Base-by-base conservation (phyloP, 2,888 invertebrate genomes). In the Eubasilissa splendida region DNA sequence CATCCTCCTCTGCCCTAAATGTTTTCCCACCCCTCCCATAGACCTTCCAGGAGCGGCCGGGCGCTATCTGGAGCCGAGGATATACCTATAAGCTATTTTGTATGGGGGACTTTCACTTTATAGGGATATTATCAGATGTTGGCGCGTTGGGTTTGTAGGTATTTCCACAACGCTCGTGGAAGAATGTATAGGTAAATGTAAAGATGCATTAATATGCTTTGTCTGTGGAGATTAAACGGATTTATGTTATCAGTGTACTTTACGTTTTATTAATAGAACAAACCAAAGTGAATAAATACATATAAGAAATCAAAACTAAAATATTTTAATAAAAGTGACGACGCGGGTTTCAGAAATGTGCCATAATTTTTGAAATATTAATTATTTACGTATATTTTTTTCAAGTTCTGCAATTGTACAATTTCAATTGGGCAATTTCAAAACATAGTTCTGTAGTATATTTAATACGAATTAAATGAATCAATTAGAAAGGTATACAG, bases 81-180 rank as follows among this genome's bases (percentile, higher is more conserved):
- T 22, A n/a, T 70, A 52, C 31, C 14, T 50, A 22, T 70, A 70
- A 63, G 63, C 63, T 63, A 63, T 63, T 68, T 68, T 31, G 71
- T 73, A 56, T 56, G 33, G 56, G 71, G 71, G 71, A 73, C 71
- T 73, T 73, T 73, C 71, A 73, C 71, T 73, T 73, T 73, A 73
- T 73, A 33, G 71, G 54, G 12, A 73, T 73, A 73, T 73, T 73
- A 73, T 73, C 71, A 73, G 71, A 73, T 73, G 56, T 33, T 14
- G 50, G 11, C 53, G 70, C 50, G 42, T n/a, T 50, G 12, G 31
- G 52, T 70, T 53, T 54, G 12, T 54, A 58, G 71, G 71, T 56
- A 73, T 73, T 56, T 58, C 56, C 56, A 42, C 42, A 42, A 42
- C 4, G 42, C 42, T 42, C 42, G 42, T 12, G 7, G 56, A 58